Base-by-base conservation (phyloP, 2,113 vertebrate genomes). In the Megatriorchis doriae region DNA sequence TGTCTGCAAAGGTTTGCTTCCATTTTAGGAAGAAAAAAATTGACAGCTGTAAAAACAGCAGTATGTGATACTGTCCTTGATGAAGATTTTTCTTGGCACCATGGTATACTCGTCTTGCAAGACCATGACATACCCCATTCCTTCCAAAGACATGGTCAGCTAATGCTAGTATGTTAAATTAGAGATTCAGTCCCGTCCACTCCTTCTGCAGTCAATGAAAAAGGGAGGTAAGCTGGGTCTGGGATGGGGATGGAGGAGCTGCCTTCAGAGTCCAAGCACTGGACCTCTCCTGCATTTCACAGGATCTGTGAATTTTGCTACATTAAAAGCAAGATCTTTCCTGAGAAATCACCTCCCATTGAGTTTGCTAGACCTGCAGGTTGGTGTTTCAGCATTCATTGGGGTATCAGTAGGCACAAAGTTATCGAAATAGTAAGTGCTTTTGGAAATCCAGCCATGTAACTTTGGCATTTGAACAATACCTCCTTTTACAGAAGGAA, bases 11-110 rank as follows among this genome's bases (percentile, higher is more conserved):
- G 59, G 66, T 93, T 93, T 86, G 78, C 84, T 97, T 96, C 93
- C 93, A 90, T 91, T 96, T 95, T 93, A 80, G 86, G 94, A 93
- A 95, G 86, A 79, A 92, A 96, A 90, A 50, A 95, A 81, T 53
- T 93, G 93, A 81, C 89, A 95, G 83, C 87, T 94, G 81, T 85
- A 36, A 77, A 96, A 96, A 16, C 71, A 91, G 74, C 73, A 95
- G 84, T 81, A 80, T 74, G 87, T 55, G 91, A 83, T 58, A 20
- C 20, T 77, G 84, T 82, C 87, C 84, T 96, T 66, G 78, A 66
- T 50, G 86, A 58, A 81, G 71, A 40, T 73, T 86, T 91, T 82
- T 91, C 84, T 63, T 79, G 89, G 81, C 85, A 89, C 55, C 19
- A 3, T 7, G 36, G 67, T 73, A 38, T n/a, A 47, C 21, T 11